Conservation (phyloP, 1,140 invertebrate species). For the Ceratina japonica region DNA sequence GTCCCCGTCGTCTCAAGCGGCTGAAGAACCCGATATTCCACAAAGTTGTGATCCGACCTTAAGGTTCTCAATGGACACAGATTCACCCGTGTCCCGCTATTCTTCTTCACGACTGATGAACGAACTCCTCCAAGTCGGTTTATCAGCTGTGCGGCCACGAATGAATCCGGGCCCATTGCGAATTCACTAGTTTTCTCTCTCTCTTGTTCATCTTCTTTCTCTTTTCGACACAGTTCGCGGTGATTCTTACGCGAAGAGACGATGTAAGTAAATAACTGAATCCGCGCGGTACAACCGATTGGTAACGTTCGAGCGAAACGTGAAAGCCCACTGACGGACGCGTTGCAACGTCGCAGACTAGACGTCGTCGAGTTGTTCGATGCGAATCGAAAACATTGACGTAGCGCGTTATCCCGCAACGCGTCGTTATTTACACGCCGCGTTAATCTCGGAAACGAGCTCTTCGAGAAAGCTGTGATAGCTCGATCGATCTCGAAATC, state of each 20-base stretch:
- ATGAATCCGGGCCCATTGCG: too few species aligned
- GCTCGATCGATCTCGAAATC: too few species aligned
- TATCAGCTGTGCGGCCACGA: too few species aligned
- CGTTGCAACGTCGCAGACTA: slow-evolving; percentile 7
- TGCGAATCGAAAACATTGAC: neutral
- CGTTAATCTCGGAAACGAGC: neutral
- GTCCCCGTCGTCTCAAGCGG: too few species aligned
- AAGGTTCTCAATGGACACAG: too few species aligned
- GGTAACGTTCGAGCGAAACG: neutral
- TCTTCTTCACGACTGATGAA: too few species aligned
- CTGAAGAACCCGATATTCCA: too few species aligned
- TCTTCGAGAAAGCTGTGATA: neutral
- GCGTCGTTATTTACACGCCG: slow-evolving; percentile 6
- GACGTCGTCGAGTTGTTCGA: neutral
- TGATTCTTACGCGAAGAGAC: slow-evolving; percentile 8
- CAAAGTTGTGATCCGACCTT: too few species aligned
- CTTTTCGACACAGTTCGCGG: slow-evolving; percentile 18
- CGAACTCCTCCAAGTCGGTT: too few species aligned
- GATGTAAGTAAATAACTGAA: slow-evolving; percentile 22
- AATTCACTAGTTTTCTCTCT: neutral
- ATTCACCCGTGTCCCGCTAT: too few species aligned
- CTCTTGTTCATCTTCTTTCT: neutral
- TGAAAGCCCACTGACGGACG: neutral
- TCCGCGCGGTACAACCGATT: neutral
- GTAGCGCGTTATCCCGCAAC: too few species aligned